Base-by-base conservation (phyloP, 2,888 invertebrate species). In the Limenitis camilla region DNA sequence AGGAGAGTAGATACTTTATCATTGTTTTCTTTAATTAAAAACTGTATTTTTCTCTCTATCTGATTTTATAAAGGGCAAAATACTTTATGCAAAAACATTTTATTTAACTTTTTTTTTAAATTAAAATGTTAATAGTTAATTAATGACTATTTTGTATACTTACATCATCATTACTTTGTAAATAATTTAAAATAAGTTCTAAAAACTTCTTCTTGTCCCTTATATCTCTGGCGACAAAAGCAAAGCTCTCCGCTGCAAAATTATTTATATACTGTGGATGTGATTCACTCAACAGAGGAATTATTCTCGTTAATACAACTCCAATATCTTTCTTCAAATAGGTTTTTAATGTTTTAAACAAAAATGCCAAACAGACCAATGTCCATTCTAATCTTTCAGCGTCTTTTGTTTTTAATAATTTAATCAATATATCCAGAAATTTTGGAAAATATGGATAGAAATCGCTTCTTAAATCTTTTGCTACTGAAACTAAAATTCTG, bases 191-290 rank as follows among this genome's bases (percentile, higher is more conserved):
- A 38, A 96, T 77, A 40, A 93, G 86, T 41, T 89, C 87, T 38
- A 97, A 76, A 72, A 97, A 93, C 46, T 90, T 90, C 31, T 91
- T 89, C 65, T 92, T 93, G 65, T 97, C 94, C 62, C 91, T 92
- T 8, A 96, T 92, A 88, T 96, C 96, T 60, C 98, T 89, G 4
- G 96, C 94, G 1, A 99, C 93, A 88, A 96, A 98, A 0, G 98
- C 94, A 88, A 98, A 98, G 78, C 97, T 95, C 81, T 98, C 97
- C 0, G 97, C 96, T 5, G 98, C 97, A 90, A 98, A 99, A 69
- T 94, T 94, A 62, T 94, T 93, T 27, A 98, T 92, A 71, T 97
- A 96, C 57, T 91, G 91, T 28, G 95, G 94, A 66, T 92, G 92
- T n/a, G 88, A 85, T 47, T 92, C 92, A 63, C 93, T 92, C 35